phyloP scores from a whole-genome alignment of 2,797 vertebrate species.

The Spheniscus humboldti region DNA sequence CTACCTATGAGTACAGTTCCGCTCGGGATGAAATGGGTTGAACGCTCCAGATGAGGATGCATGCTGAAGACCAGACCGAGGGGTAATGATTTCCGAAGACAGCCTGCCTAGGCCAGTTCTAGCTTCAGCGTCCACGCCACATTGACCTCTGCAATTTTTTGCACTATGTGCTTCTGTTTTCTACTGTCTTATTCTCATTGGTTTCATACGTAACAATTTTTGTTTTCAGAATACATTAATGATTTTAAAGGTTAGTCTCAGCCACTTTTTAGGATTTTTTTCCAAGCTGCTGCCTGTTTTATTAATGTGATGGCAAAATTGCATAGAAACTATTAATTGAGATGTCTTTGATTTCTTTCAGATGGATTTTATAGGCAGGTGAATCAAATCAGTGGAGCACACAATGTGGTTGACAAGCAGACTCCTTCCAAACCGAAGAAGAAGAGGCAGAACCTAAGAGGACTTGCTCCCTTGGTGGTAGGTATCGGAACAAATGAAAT shows the following conservation, averaged over 20 bases:
- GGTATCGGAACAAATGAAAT: not conserved
- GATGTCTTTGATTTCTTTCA: conserved; percentile 66
- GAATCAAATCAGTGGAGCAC: conserved; percentile 93
- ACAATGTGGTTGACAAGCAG: conserved; percentile 84
- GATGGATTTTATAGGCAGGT: conserved; percentile 95
- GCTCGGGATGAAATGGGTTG: not conserved
- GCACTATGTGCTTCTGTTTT: not conserved
- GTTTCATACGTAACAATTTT: not conserved
- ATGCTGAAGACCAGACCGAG: not conserved
- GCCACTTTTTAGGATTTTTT: not conserved
- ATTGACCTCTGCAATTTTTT: not conserved
- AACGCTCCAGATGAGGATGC: not conserved
- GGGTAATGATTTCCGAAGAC: not conserved
- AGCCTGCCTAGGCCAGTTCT: not conserved
- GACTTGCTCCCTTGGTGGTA: conserved; percentile 93
- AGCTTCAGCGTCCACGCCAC: not conserved
- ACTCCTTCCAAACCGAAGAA: conserved; percentile 83
- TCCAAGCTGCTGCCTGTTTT: not conserved
- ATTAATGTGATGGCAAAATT: not conserved
- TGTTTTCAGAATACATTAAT: not conserved
- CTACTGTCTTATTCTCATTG: not conserved
- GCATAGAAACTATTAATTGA: not conserved
- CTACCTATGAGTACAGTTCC: not conserved
- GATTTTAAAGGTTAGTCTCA: not conserved
- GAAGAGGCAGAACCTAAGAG: conserved; percentile 75